Base-by-base conservation (phyloP, 1,140 invertebrate genomes). In the Pomacea maculata region DNA sequence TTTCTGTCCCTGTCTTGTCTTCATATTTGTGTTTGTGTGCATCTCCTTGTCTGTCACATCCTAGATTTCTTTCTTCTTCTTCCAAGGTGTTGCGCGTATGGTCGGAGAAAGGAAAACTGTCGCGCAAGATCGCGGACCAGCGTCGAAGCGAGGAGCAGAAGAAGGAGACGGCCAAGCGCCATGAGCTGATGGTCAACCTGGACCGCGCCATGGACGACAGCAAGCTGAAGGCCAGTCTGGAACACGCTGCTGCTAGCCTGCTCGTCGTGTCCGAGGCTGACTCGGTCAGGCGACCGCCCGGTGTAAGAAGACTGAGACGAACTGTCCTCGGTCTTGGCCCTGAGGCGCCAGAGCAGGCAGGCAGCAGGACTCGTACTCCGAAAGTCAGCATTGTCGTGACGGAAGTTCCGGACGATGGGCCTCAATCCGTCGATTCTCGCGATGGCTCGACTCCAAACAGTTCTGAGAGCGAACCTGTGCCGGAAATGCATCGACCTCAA, bases 81-180 rank as follows among this genome's bases (percentile, higher is more conserved):
- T 17, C 64, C 45, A 65, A 78, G 76, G 70, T 78, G 64, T 54
- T 78, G 21, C 45, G 65, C 12, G 70, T 78, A 0, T 78, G 76
- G 76, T 78, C 76, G 64, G 76, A 65, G 52, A 78, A 70, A 25
- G 76, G 64, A 0, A 78, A 78, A 45, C 64, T 70, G 76, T 78
- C 76, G 7, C 34, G 76, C 15, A 52, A 54, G 76, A 78, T 78
- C 52, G 76, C 76, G 0, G 76, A 78, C 19, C 76, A 78, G 67
- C 65, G 76, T 1, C 65, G 76, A 1, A 54, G 17, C 9, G 64
- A 78, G 64, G 76, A 78, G 8, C 45, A 70, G 14, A 67, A 65
- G 64, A 70, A 71, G 25, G 15, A n/a, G 65, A 12, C 57, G 67
- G 76, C 76, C 9, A 15, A 12, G 8, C 25, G 67, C 52, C 34